Percentiles rank a stretch among this genome's conserved stretches.
Evolutionary conservation across 2,113 vertebrate species (phyloP).

Genomic region (Xyrauchen texanus): DNA sequence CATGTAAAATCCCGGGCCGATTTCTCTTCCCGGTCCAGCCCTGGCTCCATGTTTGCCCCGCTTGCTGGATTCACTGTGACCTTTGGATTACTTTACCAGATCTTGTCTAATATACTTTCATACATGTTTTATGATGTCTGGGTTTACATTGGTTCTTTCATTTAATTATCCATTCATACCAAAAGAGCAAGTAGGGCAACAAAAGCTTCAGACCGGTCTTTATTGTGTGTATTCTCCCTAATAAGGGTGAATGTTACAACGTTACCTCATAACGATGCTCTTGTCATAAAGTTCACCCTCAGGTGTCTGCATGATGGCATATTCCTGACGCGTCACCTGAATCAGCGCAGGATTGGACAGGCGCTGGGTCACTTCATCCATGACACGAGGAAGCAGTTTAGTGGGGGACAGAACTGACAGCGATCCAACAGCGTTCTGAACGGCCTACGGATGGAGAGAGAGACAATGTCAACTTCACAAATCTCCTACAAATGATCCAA

Average conservation of each 20-base stretch:
- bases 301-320: constrained; percentile 87
- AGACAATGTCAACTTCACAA: neutral
- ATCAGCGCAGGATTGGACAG: constrained; percentile 80
- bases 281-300: constrained; percentile 91
- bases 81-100: too few species aligned
- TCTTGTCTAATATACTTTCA: too few species aligned
- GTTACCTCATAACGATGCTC: constrained; percentile 90
- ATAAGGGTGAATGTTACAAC: too few species aligned
- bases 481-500: neutral
- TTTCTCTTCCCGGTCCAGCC: too few species aligned
- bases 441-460: constrained; percentile 61
- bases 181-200: too few species aligned
- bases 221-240: too few species aligned
- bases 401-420: constrained; percentile 84
- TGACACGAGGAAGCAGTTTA: constrained; percentile 84
- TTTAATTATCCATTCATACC: too few species aligned
- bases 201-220: neutral
- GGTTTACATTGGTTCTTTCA: too few species aligned
- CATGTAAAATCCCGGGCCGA: too few species aligned
- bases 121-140: too few species aligned
- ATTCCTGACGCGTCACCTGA: constrained; percentile 90
- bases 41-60: too few species aligned
- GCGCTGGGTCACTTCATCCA: constrained; percentile 78
- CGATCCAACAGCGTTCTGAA: constrained; percentile 86
- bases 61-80: too few species aligned